Evolutionary conservation across 2,797 vertebrate genomes (phyloP).

Genomic region (Anguilla pacifica): DNA sequence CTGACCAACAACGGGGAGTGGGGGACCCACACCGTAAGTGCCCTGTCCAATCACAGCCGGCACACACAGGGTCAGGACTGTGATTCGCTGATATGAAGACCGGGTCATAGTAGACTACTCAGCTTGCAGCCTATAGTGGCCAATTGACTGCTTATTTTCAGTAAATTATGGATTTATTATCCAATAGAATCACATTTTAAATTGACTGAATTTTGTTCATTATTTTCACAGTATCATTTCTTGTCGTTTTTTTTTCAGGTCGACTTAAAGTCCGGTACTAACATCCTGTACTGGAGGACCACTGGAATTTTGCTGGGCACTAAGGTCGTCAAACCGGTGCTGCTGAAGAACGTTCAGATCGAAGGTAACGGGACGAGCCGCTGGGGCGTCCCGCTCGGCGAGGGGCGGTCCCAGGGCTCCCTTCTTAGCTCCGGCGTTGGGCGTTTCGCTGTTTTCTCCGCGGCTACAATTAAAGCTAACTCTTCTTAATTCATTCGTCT

Average conservation of each 20-base stretch:
- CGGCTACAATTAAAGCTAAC: neutral
- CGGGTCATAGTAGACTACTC: neutral
- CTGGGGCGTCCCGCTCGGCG: neutral
- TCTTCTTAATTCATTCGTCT: neutral
- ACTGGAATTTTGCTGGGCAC: conserved; percentile 87
- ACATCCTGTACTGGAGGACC: conserved; percentile 97
- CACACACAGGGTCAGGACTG: neutral
- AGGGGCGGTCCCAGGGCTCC: neutral
- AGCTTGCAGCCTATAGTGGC: neutral
- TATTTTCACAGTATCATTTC: neutral
- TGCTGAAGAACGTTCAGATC: conserved; percentile 92
- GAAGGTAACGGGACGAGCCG: conserved; percentile 75
- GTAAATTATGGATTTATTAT: neutral
- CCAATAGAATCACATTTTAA: neutral
- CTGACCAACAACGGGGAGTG: conserved; percentile 88
- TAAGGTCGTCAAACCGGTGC: conserved; percentile 88
- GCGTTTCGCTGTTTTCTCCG: neutral
- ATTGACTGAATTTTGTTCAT: neutral
- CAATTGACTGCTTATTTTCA: neutral
- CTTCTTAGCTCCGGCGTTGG: neutral
- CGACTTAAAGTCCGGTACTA: conserved; percentile 90
- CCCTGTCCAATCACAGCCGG: neutral
- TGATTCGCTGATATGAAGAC: neutral
- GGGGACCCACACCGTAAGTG: conserved; percentile 82
- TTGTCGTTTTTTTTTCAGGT: conserved; percentile 69